Evolutionary conservation across 2,888 invertebrate species (phyloP).

Genomic region (Troides aeacus): DNA sequence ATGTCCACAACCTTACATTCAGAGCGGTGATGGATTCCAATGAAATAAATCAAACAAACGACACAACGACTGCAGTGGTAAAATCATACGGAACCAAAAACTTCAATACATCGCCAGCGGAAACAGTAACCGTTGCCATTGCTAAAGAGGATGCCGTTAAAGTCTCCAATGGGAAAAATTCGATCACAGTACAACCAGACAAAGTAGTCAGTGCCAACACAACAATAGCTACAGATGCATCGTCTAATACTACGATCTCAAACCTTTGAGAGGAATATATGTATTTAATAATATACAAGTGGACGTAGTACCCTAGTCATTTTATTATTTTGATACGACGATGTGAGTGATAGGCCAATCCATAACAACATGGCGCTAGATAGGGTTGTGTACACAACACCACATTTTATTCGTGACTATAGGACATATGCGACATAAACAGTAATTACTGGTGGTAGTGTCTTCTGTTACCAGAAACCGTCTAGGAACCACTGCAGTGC

Average conservation of each 20-base stretch:
- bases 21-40: background rate
- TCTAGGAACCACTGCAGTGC: too few relatives aligned
- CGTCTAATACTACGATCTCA: background rate
- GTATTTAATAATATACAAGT: background rate
- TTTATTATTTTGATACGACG: too few relatives aligned
- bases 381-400: too few relatives aligned
- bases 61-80: background rate
- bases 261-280: background rate
- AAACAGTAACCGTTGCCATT: background rate
- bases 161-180: background rate
- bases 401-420: too few relatives aligned
- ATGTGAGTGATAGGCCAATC: too few relatives aligned
- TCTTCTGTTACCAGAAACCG: too few relatives aligned
- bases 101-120: background rate
- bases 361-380: too few relatives aligned
- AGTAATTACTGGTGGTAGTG: too few relatives aligned
- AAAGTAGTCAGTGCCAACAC: background rate
- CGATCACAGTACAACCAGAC: background rate
- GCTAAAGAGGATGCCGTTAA: background rate
- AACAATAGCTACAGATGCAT: background rate
- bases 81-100: background rate
- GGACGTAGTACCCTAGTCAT: too few relatives aligned
- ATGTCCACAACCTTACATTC: background rate
- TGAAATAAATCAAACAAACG: background rate
- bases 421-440: too few relatives aligned